Percentiles rank a stretch among this genome's conserved stretches.
Evolutionary conservation across 2,113 vertebrate species (phyloP).

Genomic region (Catharus fuscescens): DNA sequence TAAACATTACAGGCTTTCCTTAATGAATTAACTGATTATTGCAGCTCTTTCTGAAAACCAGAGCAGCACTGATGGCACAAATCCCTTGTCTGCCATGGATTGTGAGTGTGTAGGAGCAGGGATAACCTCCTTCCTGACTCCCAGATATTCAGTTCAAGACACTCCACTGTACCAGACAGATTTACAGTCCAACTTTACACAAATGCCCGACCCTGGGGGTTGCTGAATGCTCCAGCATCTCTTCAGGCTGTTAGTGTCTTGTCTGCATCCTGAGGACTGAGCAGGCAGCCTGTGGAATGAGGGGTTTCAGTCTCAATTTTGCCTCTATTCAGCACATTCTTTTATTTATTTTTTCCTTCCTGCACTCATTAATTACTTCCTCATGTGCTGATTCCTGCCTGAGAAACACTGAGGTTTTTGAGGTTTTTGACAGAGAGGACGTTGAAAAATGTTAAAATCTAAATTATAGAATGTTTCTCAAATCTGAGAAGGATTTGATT

Average conservation of each 20-base stretch:
- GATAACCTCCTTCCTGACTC: background rate
- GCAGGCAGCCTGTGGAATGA: background rate
- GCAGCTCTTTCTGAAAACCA: background rate
- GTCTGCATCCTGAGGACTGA: background rate
- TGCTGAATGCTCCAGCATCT: background rate
- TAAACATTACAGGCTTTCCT: background rate
- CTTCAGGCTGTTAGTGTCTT: background rate
- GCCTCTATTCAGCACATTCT: constrained; percentile 38
- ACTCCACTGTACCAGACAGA: rapidly evolving
- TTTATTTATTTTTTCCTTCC: background rate
- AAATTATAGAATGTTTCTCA: background rate
- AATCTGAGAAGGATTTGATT: background rate
- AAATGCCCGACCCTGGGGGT: background rate
- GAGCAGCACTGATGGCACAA: background rate
- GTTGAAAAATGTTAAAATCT: background rate
- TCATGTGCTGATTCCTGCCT: constrained; percentile 16
- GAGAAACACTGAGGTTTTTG: background rate
- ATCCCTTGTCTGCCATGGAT: background rate
- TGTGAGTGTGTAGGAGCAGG: background rate
- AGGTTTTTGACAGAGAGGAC: background rate
- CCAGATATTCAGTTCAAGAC: background rate
- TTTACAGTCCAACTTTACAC: background rate
- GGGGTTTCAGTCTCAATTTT: constrained; percentile 2
- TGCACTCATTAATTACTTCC: constrained; percentile 55
- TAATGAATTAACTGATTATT: background rate